Conservation (phyloP, 2,888 invertebrate genomes). For the Cheilosia soror region DNA sequence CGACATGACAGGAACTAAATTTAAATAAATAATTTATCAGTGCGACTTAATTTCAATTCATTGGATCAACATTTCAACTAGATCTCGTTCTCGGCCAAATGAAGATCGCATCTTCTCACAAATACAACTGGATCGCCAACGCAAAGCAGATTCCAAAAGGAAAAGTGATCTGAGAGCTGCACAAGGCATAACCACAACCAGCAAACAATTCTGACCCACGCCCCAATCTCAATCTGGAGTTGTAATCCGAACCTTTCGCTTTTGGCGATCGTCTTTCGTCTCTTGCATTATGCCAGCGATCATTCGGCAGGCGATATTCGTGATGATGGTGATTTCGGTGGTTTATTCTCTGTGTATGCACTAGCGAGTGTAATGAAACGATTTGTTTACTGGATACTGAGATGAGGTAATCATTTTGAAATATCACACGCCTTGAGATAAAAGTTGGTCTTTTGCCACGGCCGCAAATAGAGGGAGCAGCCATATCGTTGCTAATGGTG, state of each 20-base stretch:
- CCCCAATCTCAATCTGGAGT: constrained; percentile 46
- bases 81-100: constrained; percentile 31
- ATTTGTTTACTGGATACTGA: constrained; percentile 67
- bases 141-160: constrained; percentile 38
- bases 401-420: constrained; percentile 73
- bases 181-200: too few relatives aligned
- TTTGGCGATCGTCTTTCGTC: constrained; percentile 33
- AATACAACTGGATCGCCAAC: constrained; percentile 66
- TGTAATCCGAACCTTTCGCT: constrained; percentile 60
- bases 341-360: background rate
- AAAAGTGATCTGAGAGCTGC: constrained; percentile 18
- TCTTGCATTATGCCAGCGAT: constrained; percentile 16
- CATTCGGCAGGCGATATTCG: constrained; percentile 45
- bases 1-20: constrained; percentile 32
- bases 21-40: constrained; percentile 61
- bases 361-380: constrained; percentile 63
- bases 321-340: constrained; percentile 57
- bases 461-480: constrained; percentile 53
- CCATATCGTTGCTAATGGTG: constrained; percentile 43
- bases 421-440: constrained; percentile 74
- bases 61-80: constrained; percentile 52
- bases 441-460: constrained; percentile 27
- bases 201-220: constrained; percentile 53
- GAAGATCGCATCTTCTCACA: constrained; percentile 5
- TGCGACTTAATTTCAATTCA: constrained; percentile 49